A percentile compares a stretch with the other conserved stretches of the same genome.
Conservation (phyloP, 2,113 vertebrate species). For the Trematomus loennbergii region DNA sequence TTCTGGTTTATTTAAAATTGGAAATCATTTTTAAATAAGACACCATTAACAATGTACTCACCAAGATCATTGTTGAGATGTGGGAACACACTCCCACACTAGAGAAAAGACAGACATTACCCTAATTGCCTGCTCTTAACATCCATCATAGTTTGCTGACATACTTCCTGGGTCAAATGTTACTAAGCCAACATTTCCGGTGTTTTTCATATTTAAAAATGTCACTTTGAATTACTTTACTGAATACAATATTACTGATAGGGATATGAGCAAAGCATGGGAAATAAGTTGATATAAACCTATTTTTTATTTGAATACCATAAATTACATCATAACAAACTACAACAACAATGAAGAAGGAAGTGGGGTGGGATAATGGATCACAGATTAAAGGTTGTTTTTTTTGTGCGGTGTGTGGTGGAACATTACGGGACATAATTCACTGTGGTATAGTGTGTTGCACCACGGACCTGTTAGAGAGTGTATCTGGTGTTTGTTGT, state of each 20-base stretch:
- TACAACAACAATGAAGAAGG: no score
- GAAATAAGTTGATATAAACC: not conserved
- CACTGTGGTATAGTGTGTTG: no score
- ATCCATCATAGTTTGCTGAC: not conserved
- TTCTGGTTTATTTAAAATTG: not conserved
- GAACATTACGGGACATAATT: no score
- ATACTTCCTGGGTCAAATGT: not conserved
- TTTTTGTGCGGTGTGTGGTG: no score
- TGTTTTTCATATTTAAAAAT: not conserved
- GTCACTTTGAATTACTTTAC: not conserved
- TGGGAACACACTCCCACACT: not conserved
- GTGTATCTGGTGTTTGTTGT: no score
- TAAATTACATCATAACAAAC: no score
- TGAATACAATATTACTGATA: not conserved
- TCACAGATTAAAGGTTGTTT: no score
- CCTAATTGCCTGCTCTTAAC: not conserved
- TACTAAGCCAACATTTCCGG: not conserved
- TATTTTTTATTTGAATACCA: no score
- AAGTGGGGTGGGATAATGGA: no score
- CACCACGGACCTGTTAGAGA: no score
- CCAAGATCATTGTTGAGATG: not conserved
- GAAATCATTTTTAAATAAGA: not conserved
- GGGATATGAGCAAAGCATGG: not conserved
- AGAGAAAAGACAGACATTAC: not conserved
- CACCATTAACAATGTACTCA: not conserved